Evolutionary conservation across 2,888 invertebrate genomes (phyloP).

Genomic region (Prosopocoilus inquinatus): DNA sequence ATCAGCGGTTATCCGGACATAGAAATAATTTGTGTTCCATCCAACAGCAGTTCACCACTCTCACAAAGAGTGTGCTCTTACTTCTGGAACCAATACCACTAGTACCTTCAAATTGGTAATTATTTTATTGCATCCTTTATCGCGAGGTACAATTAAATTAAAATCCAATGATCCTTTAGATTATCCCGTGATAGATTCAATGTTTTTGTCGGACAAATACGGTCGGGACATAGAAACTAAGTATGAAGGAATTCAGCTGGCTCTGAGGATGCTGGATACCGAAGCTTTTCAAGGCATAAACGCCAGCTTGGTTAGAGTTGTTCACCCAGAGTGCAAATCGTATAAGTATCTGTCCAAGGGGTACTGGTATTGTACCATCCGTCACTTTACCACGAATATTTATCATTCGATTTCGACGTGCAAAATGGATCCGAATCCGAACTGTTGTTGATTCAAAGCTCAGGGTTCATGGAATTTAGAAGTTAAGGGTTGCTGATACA

Average conservation of each 20-base stretch:
- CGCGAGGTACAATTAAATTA: constrained; percentile 53
- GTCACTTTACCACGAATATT: constrained; percentile 16
- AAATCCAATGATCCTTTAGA: constrained; percentile 59
- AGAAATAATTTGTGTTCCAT: constrained; percentile 50
- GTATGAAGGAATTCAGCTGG: constrained; percentile 53
- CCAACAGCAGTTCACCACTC: constrained; percentile 25
- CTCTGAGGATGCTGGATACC: constrained; percentile 50
- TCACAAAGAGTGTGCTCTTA: constrained; percentile 36
- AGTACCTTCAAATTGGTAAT: constrained; percentile 51
- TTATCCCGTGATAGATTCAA: constrained; percentile 65
- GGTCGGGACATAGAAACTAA: constrained; percentile 52
- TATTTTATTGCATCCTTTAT: constrained; percentile 55
- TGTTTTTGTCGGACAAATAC: constrained; percentile 60
- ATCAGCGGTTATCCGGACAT: constrained; percentile 32
- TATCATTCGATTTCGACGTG: constrained; percentile 28
- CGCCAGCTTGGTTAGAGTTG: constrained; percentile 42
- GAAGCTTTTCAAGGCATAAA: constrained; percentile 54
- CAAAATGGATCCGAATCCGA: constrained; percentile 26
- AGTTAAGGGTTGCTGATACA: constrained; percentile 55
- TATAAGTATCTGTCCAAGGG: constrained; percentile 18
- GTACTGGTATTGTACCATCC: constrained; percentile 30
- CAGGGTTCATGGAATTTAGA: constrained; percentile 52
- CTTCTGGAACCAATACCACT: constrained; percentile 62
- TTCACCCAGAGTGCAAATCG: constrained; percentile 15
- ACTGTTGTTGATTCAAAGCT: constrained; percentile 42